Evolutionary conservation across 1,140 invertebrate genomes (phyloP).

Genomic region (Hyposmocoma kahamanoa): DNA sequence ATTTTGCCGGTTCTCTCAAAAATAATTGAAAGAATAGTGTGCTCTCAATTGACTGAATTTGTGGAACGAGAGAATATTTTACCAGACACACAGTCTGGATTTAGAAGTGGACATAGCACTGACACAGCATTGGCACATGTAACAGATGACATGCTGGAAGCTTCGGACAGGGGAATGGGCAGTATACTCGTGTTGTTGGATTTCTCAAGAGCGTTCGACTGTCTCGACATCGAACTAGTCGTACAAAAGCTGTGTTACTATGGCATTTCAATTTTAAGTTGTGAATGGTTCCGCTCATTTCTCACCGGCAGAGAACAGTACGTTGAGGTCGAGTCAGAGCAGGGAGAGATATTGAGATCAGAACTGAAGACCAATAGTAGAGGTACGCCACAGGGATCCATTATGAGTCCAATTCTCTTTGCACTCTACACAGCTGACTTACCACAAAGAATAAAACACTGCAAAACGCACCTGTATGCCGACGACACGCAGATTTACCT

Average conservation of each 20-base stretch:
- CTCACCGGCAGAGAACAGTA: slow-evolving; percentile 7
- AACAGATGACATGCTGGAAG: slow-evolving; percentile 14
- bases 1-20: slow-evolving; percentile 20
- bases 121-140: slow-evolving; percentile 12
- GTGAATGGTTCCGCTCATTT: slow-evolving; percentile 10
- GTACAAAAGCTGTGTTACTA: slow-evolving; percentile 4
- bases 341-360: slow-evolving; percentile 1
- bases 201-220: slow-evolving; percentile 27
- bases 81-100: background rate
- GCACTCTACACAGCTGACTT: slow-evolving; percentile 14
- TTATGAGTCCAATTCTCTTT: slow-evolving; percentile 18
- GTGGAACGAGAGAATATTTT: slow-evolving; percentile 10
- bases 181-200: slow-evolving; percentile 14
- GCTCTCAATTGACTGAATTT: slow-evolving; percentile 9
- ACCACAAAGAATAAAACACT: slow-evolving; percentile 7
- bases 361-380: background rate
- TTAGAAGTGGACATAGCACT: slow-evolving; percentile 7
- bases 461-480: slow-evolving; percentile 22
- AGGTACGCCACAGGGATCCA: slow-evolving; percentile 23
- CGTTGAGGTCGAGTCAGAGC: background rate
- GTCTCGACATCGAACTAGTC: slow-evolving; percentile 8
- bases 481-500: slow-evolving; percentile 28
- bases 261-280: slow-evolving; percentile 3
- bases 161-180: background rate
- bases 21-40: slow-evolving; percentile 16